Evolutionary conservation across 2,113 vertebrate genomes (phyloP).

Genomic region (Daboia siamensis): DNA sequence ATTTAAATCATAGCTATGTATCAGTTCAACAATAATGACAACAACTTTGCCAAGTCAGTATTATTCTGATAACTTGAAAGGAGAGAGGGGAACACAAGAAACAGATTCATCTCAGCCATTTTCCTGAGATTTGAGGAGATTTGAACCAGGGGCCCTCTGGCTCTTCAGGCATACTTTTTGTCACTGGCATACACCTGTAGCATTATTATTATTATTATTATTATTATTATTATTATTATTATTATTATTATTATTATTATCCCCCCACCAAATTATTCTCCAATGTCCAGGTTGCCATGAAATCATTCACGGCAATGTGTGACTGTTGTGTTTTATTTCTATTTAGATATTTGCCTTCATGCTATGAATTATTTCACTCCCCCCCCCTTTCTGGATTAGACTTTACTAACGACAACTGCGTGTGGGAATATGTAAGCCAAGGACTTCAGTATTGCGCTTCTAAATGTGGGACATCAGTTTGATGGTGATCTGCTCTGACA

Average conservation of each 20-base stretch:
- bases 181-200: background rate
- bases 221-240: background rate
- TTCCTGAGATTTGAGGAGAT: background rate
- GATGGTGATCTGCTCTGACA: background rate
- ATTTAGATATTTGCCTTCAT: conserved; percentile 34
- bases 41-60: background rate
- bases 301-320: background rate
- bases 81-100: background rate
- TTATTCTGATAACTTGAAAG: background rate
- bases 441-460: background rate
- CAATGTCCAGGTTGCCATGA: background rate
- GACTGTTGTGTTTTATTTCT: background rate
- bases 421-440: conserved; percentile 22
- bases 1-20: background rate
- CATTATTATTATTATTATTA: background rate
- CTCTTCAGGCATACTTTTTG: background rate
- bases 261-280: background rate
- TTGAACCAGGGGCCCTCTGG: background rate
- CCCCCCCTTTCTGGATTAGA: background rate
- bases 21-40: background rate
- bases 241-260: background rate
- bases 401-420: conserved; percentile 34
- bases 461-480: background rate
- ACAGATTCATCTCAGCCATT: background rate
- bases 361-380: background rate